A percentile compares a stretch with the other conserved stretches of the same genome.
Evolutionary conservation across 2,113 vertebrate genomes (phyloP).

Genomic region (Siphamia tubifer): DNA sequence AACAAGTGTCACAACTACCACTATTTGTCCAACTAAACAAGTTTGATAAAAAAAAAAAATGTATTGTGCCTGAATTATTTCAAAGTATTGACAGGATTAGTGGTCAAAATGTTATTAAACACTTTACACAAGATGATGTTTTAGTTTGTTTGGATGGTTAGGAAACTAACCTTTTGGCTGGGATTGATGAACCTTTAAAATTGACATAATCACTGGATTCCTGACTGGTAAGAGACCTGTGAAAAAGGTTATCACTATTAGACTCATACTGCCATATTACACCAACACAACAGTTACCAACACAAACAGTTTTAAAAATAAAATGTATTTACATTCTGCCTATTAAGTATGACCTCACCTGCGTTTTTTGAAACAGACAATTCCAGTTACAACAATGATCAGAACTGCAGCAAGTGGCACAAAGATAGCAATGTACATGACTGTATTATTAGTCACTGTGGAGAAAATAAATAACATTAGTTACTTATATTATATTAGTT

Average conservation of each 20-base stretch:
- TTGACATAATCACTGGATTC: conserved; percentile 61
- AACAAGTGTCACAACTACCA: too few relatives aligned
- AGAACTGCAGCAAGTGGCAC: conserved; percentile 4
- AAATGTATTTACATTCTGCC: too few relatives aligned
- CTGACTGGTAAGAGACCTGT: conserved; percentile 33
- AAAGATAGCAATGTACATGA: neutral
- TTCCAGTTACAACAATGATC: neutral
- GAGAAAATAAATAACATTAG: neutral
- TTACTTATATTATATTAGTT: neutral
- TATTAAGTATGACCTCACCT: conserved; percentile 30
- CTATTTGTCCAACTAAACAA: too few relatives aligned
- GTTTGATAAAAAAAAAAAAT: too few relatives aligned
- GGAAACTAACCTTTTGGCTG: conserved; percentile 44
- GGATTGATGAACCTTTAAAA: conserved; percentile 28
- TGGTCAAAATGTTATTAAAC: too few relatives aligned
- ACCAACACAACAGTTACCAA: too few relatives aligned
- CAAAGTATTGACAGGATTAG: too few relatives aligned
- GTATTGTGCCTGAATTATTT: too few relatives aligned
- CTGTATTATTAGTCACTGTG: fast-evolving
- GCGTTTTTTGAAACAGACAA: neutral
- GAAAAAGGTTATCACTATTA: neutral
- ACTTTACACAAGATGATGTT: too few relatives aligned
- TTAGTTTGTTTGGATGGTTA: too few relatives aligned
- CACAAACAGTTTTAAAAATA: too few relatives aligned
- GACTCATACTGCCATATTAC: too few relatives aligned